Conservation (phyloP, 2,113 vertebrate species). For the Oenanthe oenanthe region DNA sequence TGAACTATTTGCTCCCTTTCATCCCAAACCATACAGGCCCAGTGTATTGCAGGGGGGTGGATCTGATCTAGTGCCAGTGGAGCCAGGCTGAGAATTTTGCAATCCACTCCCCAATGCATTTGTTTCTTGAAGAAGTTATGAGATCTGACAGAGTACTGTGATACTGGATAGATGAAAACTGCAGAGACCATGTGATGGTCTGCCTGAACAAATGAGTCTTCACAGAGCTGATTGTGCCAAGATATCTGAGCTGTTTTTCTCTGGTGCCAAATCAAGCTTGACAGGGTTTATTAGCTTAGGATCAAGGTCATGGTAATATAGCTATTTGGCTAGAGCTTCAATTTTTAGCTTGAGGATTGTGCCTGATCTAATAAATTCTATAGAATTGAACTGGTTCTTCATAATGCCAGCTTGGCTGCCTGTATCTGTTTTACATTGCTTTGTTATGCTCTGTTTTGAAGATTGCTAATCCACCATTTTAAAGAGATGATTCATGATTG, state of each 20-base stretch:
- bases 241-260: not conserved
- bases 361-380: not conserved
- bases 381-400: not conserved
- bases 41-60: fast-evolving
- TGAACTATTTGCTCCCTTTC: fast-evolving
- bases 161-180: not conserved
- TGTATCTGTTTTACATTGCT: not conserved
- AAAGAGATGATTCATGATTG: not conserved
- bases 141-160: not conserved
- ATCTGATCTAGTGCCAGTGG: not conserved
- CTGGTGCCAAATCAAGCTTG: not conserved
- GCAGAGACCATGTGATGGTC: not conserved
- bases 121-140: not conserved
- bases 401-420: not conserved
- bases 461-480: not conserved
- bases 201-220: not conserved
- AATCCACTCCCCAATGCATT: not conserved
- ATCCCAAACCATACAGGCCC: fast-evolving
- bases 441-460: conserved; percentile 1
- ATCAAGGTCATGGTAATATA: not conserved
- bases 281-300: conserved; percentile 15
- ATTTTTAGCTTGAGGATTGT: not conserved
- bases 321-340: not conserved
- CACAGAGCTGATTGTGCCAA: not conserved
- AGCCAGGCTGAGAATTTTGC: not conserved